Evolutionary conservation across 2,113 vertebrate species (phyloP), one percentile per base, ranked within the genome.

Genomic region (Sisor rabdophorus): DNA sequence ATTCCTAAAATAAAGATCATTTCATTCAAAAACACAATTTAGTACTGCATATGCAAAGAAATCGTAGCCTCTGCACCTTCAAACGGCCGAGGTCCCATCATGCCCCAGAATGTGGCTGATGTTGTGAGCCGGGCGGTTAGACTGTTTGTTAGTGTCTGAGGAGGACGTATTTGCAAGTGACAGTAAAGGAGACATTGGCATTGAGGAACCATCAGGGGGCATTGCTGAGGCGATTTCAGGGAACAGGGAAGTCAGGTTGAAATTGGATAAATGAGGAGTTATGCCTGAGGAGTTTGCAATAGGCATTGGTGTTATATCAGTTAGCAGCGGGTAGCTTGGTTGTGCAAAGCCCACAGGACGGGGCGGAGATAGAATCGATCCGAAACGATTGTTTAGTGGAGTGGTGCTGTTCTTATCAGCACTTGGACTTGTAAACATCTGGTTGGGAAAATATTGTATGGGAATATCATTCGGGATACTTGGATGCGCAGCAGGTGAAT

Each of bases 21-120:
- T 20, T 19, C 5, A n/a, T 70, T 22, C 20, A 64, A 13, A 74
- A 20, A 74, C 47, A 24, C 17, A 36, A 12, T 63, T 36, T 12
- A 47, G 50, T 32, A 22, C 26, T 24, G n/a, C 55, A 69, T 67
- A 47, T 12, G 72, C 61, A 64, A 71, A 56, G 36, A 28, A 59
- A 63, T 24, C 30, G 6, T 60, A n/a, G 50, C 11, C 64, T 10
- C 19, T 81, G 24, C 19, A 26, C 1, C 9, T 15, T 89, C 89
- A 98, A 30, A 99, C 94, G 68, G 97, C 95, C 0, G 97, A 99
- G 88, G 94, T 98, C 86, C 97, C 97, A 80, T 98, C 97, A 0
- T 99, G 97, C 80, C 97, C 97, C 79, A 99, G 89, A 79, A 99
- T 99, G 94, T 98, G 97, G 92, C 97, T 99, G 93, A 99, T 99